Evolutionary conservation across 2,888 invertebrate genomes (phyloP).

Genomic region (Hemithea aestivaria): DNA sequence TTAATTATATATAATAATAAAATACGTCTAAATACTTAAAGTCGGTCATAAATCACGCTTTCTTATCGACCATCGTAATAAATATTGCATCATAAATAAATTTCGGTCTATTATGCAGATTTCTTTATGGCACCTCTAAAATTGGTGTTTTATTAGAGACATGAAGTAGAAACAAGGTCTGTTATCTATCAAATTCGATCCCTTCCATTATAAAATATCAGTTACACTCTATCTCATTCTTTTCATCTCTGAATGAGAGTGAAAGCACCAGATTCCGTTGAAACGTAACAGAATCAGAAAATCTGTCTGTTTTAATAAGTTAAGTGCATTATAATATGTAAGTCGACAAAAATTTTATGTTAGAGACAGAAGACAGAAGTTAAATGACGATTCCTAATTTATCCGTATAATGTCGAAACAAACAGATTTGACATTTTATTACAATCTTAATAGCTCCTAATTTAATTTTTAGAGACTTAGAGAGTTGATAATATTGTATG

Average conservation of each 20-base stretch:
- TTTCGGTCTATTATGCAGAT: slow-evolving; percentile 44
- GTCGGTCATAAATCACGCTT: slow-evolving; percentile 42
- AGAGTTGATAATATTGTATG: too few relatives aligned
- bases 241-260: slow-evolving; percentile 5
- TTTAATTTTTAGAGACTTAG: too few relatives aligned
- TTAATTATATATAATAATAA: slow-evolving; percentile 40
- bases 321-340: too few relatives aligned
- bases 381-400: too few relatives aligned
- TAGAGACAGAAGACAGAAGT: too few relatives aligned
- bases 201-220: slow-evolving; percentile 24
- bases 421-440: too few relatives aligned
- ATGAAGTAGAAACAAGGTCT: slow-evolving; percentile 30
- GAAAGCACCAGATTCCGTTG: slow-evolving; percentile 21
- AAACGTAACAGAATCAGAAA: slow-evolving; percentile 34
- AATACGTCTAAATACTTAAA: slow-evolving; percentile 34
- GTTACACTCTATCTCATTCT: slow-evolving; percentile 21
- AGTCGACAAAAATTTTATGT: too few relatives aligned
- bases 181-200: slow-evolving; percentile 32
- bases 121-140: slow-evolving; percentile 40
- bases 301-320: too few relatives aligned
- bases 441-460: too few relatives aligned
- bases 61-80: slow-evolving; percentile 40
- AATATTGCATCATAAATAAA: slow-evolving; percentile 40
- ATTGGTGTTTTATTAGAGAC: slow-evolving; percentile 40
- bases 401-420: too few relatives aligned